Evolutionary conservation across 92 coral and sea anemone genomes (phyloP), one percentile per base, ranked within the genome.

Genomic region (Virgularia gustaviana): DNA sequence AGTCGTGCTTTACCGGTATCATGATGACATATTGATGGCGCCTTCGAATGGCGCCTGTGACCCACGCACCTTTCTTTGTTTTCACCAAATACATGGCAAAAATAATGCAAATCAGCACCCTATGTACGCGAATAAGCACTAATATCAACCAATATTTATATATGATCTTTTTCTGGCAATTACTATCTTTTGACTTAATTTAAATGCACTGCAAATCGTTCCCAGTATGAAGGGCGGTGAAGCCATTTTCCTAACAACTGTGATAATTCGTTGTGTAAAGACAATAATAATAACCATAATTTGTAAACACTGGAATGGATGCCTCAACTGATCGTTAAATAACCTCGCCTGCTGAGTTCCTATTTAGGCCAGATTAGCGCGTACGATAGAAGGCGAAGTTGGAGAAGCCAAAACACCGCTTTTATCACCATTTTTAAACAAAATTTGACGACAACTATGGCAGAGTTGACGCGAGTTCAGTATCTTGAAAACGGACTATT

Each of bases 251-350:
- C 39, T 33, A 49, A 49, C 61, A 68, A 68, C 75, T 68, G 75
- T 68, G 75, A 68, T 68, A 68, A 68, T 68, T 68, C 75, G 75
- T 47, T 29, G 75, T 68, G 75, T 68, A 68, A 68, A 68, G 47
- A 33, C 25, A 44, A 49, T 68, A 68, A 68, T 68, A 68, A 68
- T 68, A 49, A 68, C 75, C 75, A 49, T 68, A 68, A 68, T 68
- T 68, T 68, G 75, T 68, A 68, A 68, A 68, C 75, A 68, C 75
- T 47, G 75, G 60, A 49, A 68, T 68, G 75, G 75, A 68, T 68
- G 36, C 49, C 51, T 68, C 75, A 68, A 68, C 75, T 68, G 61
- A 49, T 68, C 75, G 75, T 68, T 68, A 68, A 35, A 43, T 49
- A 19, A 12, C 18, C 75, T 68, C 61, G 75, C 75, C 75, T 51